These are phyloP conservation scores for Vanessa tameamea DNA, from an alignment of 1,140 invertebrate species.

Conservation along the genomic window DNA sequence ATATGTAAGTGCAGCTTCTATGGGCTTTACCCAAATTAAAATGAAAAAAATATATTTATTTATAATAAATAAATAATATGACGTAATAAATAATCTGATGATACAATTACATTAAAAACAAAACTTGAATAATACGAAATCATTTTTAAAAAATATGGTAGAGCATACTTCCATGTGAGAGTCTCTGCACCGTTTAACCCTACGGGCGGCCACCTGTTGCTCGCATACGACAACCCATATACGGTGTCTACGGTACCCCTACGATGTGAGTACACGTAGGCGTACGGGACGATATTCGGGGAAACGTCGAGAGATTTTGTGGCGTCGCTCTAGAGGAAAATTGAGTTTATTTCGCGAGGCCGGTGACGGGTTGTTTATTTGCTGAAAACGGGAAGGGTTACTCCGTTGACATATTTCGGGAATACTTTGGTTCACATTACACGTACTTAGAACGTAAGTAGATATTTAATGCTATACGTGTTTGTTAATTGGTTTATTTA, in stretches of 20 bases:
- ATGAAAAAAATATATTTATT: no score
- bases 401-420: conserved; percentile 36
- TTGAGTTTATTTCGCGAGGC: conserved; percentile 60
- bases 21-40: neutral
- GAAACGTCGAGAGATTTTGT: conserved; percentile 54
- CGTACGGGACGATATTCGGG: conserved; percentile 54
- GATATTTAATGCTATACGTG: neutral
- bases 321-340: conserved; percentile 58
- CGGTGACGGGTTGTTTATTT: conserved; percentile 61
- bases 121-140: neutral
- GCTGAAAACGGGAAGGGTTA: conserved; percentile 52
- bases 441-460: conserved; percentile 6
- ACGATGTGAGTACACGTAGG: conserved; percentile 50
- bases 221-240: conserved; percentile 67
- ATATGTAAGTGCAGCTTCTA: no score
- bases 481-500: neutral
- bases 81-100: no score
- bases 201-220: conserved; percentile 76
- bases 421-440: conserved; percentile 2
- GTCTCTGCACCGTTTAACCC: conserved; percentile 64
- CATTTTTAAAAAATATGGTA: conserved; percentile 32
- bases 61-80: no score
- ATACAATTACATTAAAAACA: neutral
- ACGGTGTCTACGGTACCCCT: conserved; percentile 62
- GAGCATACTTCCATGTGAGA: conserved; percentile 45